Percentiles rank a stretch among this genome's conserved stretches.
phyloP scores from a whole-genome alignment of 2,888 invertebrate species.

The Sinotaia quadrata region DNA sequence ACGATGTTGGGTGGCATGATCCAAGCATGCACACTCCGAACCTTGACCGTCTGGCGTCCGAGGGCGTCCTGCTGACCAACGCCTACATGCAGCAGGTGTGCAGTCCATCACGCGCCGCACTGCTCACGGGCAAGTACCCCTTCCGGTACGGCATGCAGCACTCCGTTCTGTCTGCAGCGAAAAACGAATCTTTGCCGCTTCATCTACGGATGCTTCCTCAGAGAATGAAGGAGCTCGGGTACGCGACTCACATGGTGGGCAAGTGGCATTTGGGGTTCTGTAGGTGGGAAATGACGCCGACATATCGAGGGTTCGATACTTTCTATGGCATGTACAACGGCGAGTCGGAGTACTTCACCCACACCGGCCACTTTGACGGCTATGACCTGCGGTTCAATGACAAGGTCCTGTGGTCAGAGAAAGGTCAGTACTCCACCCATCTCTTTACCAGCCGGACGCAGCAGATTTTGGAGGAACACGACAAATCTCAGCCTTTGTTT shows the following conservation, averaged over 20 bases:
- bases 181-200: constrained; percentile 6
- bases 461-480: constrained; percentile 53
- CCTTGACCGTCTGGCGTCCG: constrained; percentile 64
- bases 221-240: constrained; percentile 60
- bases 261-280: constrained; percentile 75
- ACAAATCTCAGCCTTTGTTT: constrained; percentile 41
- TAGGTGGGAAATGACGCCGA: constrained; percentile 72
- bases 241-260: constrained; percentile 67
- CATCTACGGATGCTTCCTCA: constrained; percentile 49
- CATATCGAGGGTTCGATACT: constrained; percentile 73
- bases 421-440: constrained; percentile 56
- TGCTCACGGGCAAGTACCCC: constrained; percentile 30
- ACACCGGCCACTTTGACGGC: constrained; percentile 41
- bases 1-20: constrained; percentile 71
- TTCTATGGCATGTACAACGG: constrained; percentile 73
- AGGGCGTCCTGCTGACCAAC: constrained; percentile 66
- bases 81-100: constrained; percentile 71
- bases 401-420: constrained; percentile 43
- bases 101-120: constrained; percentile 27
- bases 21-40: constrained; percentile 69
- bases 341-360: constrained; percentile 66
- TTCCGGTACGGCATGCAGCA: constrained; percentile 27
- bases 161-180: neutral
- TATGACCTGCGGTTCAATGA: constrained; percentile 55
- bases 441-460: constrained; percentile 56